Evolutionary conservation across 64 coral and sea anemone species (phyloP).

Genomic region (Pocillopora verrucosa): DNA sequence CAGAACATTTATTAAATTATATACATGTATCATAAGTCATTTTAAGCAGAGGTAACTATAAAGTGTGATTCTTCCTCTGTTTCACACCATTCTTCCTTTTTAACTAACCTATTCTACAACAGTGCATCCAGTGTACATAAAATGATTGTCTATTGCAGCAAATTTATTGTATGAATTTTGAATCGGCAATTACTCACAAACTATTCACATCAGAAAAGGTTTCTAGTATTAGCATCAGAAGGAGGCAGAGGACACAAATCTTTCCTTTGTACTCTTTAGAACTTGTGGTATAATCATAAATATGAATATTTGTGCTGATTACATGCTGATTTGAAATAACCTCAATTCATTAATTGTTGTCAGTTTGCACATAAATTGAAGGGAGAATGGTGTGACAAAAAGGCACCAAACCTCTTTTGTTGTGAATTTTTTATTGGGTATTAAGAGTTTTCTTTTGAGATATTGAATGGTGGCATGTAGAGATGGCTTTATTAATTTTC

Average conservation of each 20-base stretch:
- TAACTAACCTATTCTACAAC: background rate
- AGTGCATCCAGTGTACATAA: constrained; percentile 16
- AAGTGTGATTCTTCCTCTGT: background rate
- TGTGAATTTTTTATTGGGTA: background rate
- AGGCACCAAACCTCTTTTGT: background rate
- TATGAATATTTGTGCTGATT: background rate
- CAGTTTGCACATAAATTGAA: background rate
- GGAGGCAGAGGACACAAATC: background rate
- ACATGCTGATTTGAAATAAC: background rate
- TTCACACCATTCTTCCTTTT: constrained; percentile 6
- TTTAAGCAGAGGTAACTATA: background rate
- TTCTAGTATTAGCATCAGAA: constrained; percentile 1
- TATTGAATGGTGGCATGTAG: background rate
- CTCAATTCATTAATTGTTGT: background rate
- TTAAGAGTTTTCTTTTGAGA: background rate
- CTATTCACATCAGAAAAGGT: background rate
- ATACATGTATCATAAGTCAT: background rate
- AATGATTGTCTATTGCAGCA: background rate
- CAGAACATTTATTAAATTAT: constrained; percentile 39
- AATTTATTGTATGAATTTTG: background rate
- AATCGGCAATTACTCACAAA: background rate
- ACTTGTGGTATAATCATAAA: background rate
- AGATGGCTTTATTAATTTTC: too few species aligned
- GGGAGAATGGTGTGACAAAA: constrained; percentile 3
- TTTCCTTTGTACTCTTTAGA: background rate